Evolutionary conservation across 2,888 invertebrate species (phyloP), one percentile per base, ranked within the genome.

Genomic region (Rotaria sp.): DNA sequence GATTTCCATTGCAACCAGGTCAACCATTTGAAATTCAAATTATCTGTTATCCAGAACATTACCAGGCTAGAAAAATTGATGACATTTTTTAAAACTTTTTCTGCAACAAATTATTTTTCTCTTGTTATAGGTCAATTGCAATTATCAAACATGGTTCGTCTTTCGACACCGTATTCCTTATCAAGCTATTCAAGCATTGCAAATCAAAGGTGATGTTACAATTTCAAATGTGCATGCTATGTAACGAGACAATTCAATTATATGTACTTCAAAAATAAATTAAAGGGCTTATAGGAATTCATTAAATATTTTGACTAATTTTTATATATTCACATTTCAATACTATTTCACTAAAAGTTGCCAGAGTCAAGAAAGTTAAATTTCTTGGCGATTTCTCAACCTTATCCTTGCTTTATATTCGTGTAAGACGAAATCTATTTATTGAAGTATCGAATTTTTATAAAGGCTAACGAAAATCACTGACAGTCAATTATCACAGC

Each of bases 171-270:
- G 80, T 26, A 38, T 45, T 24, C 45, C 80, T 3, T 80, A 10
- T 45, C 45, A 45, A 35, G 13, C 11, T 45, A n/a, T 80, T 45
- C 80, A 80, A 80, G 80, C 80, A 41, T 45, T 80, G 3, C 80
- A 80, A 80, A n/a, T 80, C 10, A 80, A 80, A 45, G 80, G 80
- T 1, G 80, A 80, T 80, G 80, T 80, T 45, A 26, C 26, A 45
- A n/a, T 80, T n/a, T n/a, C 80, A 13, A 80, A 45, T 80, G 41
- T 80, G 5, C 26, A 38, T 7, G 80, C 21, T 13, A 26, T 80
- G 80, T 80, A 80, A n/a, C n/a, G 2, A 13, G n/a, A 80, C 5
- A 67, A 4, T 67, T 67, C 18, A 8, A 21, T 8, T 21, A 35
- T 30, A 67, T 67, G 3, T 55, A 55, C 26, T 55, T 55, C 26